A percentile compares a stretch with the other conserved stretches of the same genome.
phyloP scores from a whole-genome alignment of 1,140 invertebrate species.

The Mactra quadrangularis region DNA sequence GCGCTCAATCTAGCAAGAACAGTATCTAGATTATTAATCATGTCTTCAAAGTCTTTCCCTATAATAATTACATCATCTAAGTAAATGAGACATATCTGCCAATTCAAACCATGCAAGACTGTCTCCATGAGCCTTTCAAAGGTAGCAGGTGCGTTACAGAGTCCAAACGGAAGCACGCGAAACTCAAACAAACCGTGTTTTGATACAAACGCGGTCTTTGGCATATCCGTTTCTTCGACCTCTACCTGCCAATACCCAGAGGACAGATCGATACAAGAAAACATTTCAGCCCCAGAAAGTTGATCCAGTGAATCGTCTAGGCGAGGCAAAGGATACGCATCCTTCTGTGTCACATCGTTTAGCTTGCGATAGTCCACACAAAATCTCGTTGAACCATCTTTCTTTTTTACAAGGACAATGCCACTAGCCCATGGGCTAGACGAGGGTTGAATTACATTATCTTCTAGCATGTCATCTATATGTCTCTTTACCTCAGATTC shows the following conservation, averaged over 20 bases:
- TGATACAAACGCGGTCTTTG: constrained; percentile 8
- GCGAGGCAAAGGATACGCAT: constrained; percentile 27
- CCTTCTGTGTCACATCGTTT: constrained; percentile 6
- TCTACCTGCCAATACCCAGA: constrained; percentile 32
- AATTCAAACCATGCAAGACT: constrained; percentile 56
- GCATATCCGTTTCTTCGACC: neutral
- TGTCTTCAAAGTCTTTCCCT: constrained; percentile 20
- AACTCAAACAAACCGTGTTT: neutral
- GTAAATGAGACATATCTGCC: constrained; percentile 16
- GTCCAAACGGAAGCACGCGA: neutral
- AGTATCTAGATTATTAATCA: neutral
- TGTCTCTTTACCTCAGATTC: constrained; percentile 2
- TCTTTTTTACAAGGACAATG: constrained; percentile 84
- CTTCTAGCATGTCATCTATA: constrained; percentile 39
- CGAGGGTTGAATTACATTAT: constrained; percentile 75
- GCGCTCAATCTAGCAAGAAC: neutral
- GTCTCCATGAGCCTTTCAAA: constrained; percentile 67
- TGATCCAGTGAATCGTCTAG: constrained; percentile 28
- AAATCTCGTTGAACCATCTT: constrained; percentile 82
- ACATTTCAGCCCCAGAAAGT: constrained; percentile 1
- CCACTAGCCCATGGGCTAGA: constrained; percentile 84
- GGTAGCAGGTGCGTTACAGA: neutral
- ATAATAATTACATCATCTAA: constrained; percentile 58
- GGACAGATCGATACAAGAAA: constrained; percentile 5
- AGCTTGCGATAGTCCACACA: constrained; percentile 84